Evolutionary conservation across 2,113 vertebrate species (phyloP).

Genomic region (Neodon shergylaensis): DNA sequence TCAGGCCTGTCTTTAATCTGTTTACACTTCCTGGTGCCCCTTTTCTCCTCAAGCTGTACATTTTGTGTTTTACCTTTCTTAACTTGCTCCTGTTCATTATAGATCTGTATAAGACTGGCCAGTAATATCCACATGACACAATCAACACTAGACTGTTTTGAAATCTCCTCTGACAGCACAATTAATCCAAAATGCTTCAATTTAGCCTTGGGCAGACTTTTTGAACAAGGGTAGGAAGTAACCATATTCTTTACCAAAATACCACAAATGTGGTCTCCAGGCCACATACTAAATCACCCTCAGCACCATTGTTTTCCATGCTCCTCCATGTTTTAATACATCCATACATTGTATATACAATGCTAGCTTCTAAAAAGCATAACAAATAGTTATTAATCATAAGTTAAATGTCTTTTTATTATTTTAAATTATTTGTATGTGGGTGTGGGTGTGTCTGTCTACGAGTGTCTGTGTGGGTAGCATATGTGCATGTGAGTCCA

Average conservation of each 20-base stretch:
- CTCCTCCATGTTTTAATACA: not conserved
- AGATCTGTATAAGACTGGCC: not conserved
- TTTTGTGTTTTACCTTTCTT: not conserved
- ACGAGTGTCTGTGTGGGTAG: not conserved
- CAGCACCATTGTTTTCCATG: not conserved
- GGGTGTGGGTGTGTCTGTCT: not conserved
- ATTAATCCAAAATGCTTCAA: not conserved
- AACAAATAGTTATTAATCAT: not conserved
- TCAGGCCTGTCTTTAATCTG: not conserved
- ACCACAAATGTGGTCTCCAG: not conserved
- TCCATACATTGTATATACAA: not conserved
- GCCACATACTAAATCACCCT: not conserved
- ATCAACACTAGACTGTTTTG: not conserved
- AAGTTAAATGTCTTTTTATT: constrained; percentile 14
- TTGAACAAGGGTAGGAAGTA: not conserved
- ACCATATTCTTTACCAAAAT: not conserved
- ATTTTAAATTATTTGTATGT: not conserved
- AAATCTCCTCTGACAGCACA: not conserved
- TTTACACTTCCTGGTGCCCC: not conserved
- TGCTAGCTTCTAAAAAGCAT: not conserved
- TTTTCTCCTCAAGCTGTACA: not conserved
- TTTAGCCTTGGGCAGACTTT: not conserved
- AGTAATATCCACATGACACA: not conserved
- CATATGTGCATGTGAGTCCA: not conserved
- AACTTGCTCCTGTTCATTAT: not conserved